Base-by-base conservation (phyloP, 2,113 vertebrate genomes). In the Ornithorhynchus anatinus region DNA sequence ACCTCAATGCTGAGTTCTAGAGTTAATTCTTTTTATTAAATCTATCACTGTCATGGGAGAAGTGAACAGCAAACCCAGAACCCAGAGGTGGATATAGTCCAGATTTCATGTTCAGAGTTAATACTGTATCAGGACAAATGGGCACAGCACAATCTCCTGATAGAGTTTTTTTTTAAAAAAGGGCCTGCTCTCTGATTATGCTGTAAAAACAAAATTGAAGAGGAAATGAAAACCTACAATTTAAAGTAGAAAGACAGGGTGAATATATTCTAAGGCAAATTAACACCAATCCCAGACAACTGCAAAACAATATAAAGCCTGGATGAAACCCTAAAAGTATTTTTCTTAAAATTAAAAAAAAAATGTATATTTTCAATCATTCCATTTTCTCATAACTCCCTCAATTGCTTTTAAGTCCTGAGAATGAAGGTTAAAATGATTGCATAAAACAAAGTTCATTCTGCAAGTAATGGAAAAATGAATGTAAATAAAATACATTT, bases 61-160 rank as follows among this genome's bases (percentile, higher is more conserved):
- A 7, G 44, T 86, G 62, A 68, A 72, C 72, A 72, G 59, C 77
- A 82, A 84, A 89, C 80, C 59, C 72, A 7, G 3, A 2, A 53
- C 72, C 45, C 69, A 54, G 31, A 50, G 31, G 25, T 48, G 29
- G 45, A 48, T 15, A 37, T 76, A 72, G 59, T 5, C 10, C 25
- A 44, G 69, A 42, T 57, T 84, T 80, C 57, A 72, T 33, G 53
- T 8, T 65, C 63, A 82, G 56, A 50, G 76, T 71, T 54, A 79
- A 64, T 37, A 57, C 48, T 29, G 0, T 52, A 22, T 51, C 33
- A 78, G 42, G 0, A 16, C n/a, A 36, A 56, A 70, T 58, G 22
- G 76, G 40, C 14, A 52, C 15, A 23, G 17, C 44, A 53, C n/a
- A 22, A 56, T 35, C 44, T 74, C 42, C 13, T 19, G 40, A 64